Conservation (phyloP, 1,140 invertebrate genomes). For the Campoletis sonorensis region DNA sequence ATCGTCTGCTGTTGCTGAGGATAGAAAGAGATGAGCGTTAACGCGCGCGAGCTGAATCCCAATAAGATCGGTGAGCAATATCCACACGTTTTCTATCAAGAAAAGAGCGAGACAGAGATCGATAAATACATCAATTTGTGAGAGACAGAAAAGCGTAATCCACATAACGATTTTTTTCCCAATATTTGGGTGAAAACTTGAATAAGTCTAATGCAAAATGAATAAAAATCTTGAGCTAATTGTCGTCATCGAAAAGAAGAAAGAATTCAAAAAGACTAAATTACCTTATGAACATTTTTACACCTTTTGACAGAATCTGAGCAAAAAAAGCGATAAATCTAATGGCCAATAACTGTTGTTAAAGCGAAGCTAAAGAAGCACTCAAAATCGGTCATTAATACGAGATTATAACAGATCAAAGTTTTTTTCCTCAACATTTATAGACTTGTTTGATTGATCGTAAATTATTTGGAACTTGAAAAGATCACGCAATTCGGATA, state of each 20-base stretch:
- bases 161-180: background rate
- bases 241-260: background rate
- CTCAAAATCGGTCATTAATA: constrained; percentile 5
- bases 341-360: too few relatives aligned
- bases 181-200: too few relatives aligned
- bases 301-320: too few relatives aligned
- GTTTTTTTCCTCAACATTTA: background rate
- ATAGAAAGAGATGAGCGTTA: constrained; percentile 35
- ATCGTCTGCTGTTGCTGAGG: constrained; percentile 34
- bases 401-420: background rate
- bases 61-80: constrained; percentile 50
- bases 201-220: too few relatives aligned
- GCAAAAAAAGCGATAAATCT: too few relatives aligned
- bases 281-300: too few relatives aligned
- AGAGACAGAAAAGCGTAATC: background rate
- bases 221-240: background rate
- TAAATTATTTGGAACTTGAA: background rate
- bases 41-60: constrained; percentile 55
- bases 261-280: too few relatives aligned
- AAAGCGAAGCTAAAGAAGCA: background rate
- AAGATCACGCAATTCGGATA: background rate
- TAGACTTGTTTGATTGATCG: background rate
- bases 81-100: constrained; percentile 3
- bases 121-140: background rate
- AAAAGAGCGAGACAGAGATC: constrained; percentile 15